Evolutionary conservation across 2,888 invertebrate species (phyloP).

Genomic region (Sminthurinus aureus): DNA sequence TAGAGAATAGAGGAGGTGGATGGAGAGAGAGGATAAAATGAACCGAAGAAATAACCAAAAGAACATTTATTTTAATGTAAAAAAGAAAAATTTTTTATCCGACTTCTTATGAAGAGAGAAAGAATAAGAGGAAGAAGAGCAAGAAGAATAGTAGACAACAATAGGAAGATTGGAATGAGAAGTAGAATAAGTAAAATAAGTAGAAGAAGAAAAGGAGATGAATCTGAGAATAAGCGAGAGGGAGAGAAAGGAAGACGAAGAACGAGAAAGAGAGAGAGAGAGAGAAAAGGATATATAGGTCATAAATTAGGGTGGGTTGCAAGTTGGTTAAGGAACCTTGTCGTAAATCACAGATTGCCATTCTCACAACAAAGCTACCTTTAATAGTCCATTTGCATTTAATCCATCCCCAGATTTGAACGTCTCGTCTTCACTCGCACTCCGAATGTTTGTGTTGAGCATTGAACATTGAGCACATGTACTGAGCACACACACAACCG

Average conservation of each 20-base stretch:
- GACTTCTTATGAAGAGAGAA: slow-evolving; percentile 50
- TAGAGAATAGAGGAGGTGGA: slow-evolving; percentile 9
- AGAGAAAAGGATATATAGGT: slow-evolving; percentile 54
- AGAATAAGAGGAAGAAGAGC: not conserved
- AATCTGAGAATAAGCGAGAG: slow-evolving; percentile 12
- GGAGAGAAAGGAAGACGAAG: slow-evolving; percentile 29
- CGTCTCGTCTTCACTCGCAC: slow-evolving; percentile 13
- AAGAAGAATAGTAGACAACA: not conserved
- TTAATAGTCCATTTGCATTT: slow-evolving; percentile 57
- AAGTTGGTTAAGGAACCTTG: slow-evolving; percentile 6
- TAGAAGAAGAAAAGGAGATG: not conserved
- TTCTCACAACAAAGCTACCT: slow-evolving; percentile 44
- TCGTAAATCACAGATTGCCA: slow-evolving; percentile 41
- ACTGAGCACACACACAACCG: not conserved
- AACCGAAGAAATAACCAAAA: slow-evolving; percentile 52
- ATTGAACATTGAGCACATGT: not conserved
- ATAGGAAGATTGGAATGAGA: slow-evolving; percentile 3
- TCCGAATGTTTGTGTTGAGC: not conserved
- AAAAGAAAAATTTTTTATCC: slow-evolving; percentile 50
- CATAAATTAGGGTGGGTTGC: slow-evolving; percentile 60
- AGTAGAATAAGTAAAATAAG: not conserved
- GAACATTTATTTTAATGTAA: slow-evolving; percentile 59
- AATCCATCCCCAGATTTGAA: slow-evolving; percentile 36
- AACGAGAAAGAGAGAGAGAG: slow-evolving; percentile 42
- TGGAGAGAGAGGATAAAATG: slow-evolving; percentile 46